Evolutionary conservation across 2,113 vertebrate genomes (phyloP).

Genomic region (Cygnus buccinator): DNA sequence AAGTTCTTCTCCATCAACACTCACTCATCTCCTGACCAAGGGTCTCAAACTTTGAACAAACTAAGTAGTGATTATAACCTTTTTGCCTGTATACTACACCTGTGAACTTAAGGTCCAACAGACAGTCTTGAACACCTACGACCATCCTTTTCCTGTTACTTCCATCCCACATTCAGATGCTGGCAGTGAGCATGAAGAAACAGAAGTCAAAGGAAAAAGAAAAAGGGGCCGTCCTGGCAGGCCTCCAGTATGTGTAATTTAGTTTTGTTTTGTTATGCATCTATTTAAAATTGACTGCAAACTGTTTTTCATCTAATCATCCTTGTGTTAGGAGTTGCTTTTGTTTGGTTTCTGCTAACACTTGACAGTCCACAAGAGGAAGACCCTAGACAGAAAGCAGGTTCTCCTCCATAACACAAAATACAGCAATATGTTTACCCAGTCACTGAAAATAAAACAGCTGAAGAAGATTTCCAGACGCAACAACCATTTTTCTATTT

Average conservation of each 20-base stretch:
- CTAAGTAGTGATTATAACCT: rapidly evolving
- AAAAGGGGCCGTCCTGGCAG: slow-evolving; percentile 95
- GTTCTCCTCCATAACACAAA: not conserved
- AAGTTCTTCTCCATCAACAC: not conserved
- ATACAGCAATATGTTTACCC: not conserved
- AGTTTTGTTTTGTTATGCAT: slow-evolving; percentile 55
- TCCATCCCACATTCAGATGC: slow-evolving; percentile 76
- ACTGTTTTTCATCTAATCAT: slow-evolving; percentile 56
- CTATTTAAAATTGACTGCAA: slow-evolving; percentile 49
- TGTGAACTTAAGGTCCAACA: not conserved
- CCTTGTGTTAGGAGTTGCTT: not conserved
- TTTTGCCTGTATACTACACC: rapidly evolving
- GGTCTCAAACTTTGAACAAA: not conserved
- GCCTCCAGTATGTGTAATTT: slow-evolving; percentile 85
- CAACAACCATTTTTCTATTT: not conserved
- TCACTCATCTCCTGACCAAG: not conserved
- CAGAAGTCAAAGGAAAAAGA: slow-evolving; percentile 93
- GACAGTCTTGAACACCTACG: not conserved
- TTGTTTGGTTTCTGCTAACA: not conserved
- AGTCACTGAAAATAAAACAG: not conserved
- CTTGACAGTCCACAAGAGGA: not conserved
- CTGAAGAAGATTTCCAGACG: not conserved
- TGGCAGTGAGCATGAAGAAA: slow-evolving; percentile 93
- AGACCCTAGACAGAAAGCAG: not conserved
- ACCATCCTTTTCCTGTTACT: not conserved